Conservation (phyloP, 1,140 invertebrate species). For the Camponotus pennsylvanicus region DNA sequence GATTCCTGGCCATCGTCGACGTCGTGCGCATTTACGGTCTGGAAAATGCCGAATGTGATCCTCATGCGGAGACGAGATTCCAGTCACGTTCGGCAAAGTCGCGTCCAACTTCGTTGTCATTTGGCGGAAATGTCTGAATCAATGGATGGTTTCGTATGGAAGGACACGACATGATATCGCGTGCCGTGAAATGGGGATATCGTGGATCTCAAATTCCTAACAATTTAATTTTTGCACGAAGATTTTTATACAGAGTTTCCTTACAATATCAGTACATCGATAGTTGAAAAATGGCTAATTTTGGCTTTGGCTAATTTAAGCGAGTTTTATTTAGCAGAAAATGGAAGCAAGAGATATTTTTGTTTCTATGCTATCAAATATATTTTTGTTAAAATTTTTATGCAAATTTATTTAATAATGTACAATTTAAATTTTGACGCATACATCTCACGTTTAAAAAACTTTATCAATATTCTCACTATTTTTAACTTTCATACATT, state of each 20-base stretch:
- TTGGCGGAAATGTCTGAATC: slow-evolving; percentile 66
- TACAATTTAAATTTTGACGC: no score
- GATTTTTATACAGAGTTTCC: no score
- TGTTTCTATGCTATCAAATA: neutral
- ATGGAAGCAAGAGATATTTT: no score
- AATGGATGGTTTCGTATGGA: slow-evolving; percentile 31
- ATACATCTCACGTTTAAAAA: neutral
- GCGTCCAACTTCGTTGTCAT: slow-evolving; percentile 61
- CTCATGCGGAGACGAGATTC: slow-evolving; percentile 32
- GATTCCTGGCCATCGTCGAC: slow-evolving; percentile 5
- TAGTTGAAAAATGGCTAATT: no score
- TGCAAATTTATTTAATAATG: no score
- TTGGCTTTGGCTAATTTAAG: no score
- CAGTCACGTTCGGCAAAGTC: slow-evolving; percentile 66
- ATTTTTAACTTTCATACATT: slow-evolving; percentile 6
- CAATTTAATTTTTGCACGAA: no score
- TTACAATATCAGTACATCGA: no score
- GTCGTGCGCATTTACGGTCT: slow-evolving; percentile 42
- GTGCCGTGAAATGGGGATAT: neutral
- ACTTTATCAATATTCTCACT: neutral
- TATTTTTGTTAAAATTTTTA: neutral
- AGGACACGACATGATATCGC: neutral
- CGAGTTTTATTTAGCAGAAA: no score
- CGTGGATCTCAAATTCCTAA: neutral
- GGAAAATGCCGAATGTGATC: slow-evolving; percentile 49